Base-by-base conservation (phyloP, 2,113 vertebrate species). In the Bufo gargarizans region DNA sequence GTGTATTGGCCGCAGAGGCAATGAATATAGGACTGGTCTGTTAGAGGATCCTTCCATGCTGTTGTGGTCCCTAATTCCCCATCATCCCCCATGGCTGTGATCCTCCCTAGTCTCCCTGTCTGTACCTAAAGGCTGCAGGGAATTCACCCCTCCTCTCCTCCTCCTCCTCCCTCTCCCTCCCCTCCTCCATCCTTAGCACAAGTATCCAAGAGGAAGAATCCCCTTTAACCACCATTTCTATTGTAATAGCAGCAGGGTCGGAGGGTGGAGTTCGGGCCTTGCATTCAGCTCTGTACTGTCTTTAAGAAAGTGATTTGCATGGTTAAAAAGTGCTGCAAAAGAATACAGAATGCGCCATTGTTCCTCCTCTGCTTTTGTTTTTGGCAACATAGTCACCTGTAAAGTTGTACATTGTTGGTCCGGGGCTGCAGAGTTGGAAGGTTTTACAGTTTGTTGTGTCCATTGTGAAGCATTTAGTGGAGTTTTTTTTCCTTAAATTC, bases 181-280 rank as follows among this genome's bases (percentile, higher is more conserved):
- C 17, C 78, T 53, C 77, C 11, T 49, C 33, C 81, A 33, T 82
- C 87, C 69, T 49, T 55, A 4, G 22, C 63, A 71, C 86, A 77
- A 76, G 79, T 61, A 69, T 82, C 92, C 92, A 89, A 89, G 91
- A 91, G 94, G 92, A 94, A 93, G 93, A 93, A 59, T 61, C 93
- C 92, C 92, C 92, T 96, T 95, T 95, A 95, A 93, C 91, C 93
- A 94, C 94, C 92, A 93, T 93, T 94, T 93, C 93, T 93, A 82
- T 92, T 93, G 93, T 91, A 90, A 91, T 90, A 91, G 90, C 90
- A 47, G 84, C 83, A 77, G 87, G 88, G 86, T 83, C 55, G 69
- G 69, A 82, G 89, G 89, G 85, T 72, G 83, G 88, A 76, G 85
- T 88, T 84, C 69, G 76, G 86, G 90, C 85, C 65, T 71, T 82